These are phyloP conservation scores for Taurulus bubalis DNA, from an alignment of 2,113 vertebrate genomes.

Conservation along the genomic window DNA sequence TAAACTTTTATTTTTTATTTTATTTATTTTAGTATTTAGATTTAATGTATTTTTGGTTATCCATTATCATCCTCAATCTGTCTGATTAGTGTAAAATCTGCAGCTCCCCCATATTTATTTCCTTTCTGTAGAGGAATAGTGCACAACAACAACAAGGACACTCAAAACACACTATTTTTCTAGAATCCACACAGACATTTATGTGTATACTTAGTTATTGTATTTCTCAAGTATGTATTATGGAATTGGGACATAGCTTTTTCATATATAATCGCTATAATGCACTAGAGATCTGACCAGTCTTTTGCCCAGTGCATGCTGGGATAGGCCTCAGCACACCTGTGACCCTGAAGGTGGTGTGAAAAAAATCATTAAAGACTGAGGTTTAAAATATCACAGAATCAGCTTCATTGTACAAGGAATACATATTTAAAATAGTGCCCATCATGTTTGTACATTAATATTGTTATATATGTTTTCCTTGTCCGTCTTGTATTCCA, in stretches of 20 bases:
- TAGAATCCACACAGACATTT: neutral
- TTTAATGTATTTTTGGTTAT: neutral
- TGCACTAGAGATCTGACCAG: neutral
- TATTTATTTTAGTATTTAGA: too few species aligned
- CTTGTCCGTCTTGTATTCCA: neutral
- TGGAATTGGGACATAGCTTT: neutral
- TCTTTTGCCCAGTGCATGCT: neutral
- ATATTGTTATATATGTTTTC: neutral
- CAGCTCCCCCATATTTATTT: neutral
- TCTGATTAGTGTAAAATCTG: neutral
- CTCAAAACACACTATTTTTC: neutral
- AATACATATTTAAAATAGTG: neutral
- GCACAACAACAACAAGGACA: neutral
- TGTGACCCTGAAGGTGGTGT: neutral
- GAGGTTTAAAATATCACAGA: neutral
- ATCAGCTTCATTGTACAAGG: too few species aligned
- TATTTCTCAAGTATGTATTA: neutral
- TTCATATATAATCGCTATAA: neutral
- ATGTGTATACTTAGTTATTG: neutral
- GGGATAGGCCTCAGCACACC: conserved; percentile 1
- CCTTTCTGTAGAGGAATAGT: neutral
- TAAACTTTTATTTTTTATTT: neutral
- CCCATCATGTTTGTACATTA: neutral
- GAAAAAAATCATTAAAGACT: neutral
- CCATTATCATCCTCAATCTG: neutral